Evolutionary conservation across 2,888 invertebrate species (phyloP).

Genomic region (Scaeva pyrastri): DNA sequence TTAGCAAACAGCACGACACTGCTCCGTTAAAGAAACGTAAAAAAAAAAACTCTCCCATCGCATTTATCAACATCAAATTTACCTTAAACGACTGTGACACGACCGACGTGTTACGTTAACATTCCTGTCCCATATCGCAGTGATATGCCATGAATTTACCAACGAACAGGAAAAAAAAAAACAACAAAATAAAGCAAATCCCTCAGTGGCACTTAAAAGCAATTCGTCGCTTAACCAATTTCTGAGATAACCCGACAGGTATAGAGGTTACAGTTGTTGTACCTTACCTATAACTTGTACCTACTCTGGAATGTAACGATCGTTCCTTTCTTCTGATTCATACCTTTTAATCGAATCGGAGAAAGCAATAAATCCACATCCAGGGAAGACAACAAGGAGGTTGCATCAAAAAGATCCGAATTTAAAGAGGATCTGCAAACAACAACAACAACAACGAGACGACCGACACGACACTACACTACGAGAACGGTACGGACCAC

Average conservation of each 20-base stretch:
- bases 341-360: conserved; percentile 39
- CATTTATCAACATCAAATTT: conserved; percentile 68
- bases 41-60: conserved; percentile 37
- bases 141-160: conserved; percentile 3
- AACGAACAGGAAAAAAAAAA: not conserved
- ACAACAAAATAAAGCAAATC: conserved; percentile 23
- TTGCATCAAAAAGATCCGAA: conserved; percentile 40
- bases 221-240: conserved; percentile 62
- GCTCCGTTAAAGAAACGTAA: too few species aligned
- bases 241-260: conserved; percentile 67
- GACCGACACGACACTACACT: too few species aligned
- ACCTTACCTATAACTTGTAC: too few species aligned
- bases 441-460: not conserved
- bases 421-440: conserved; percentile 67
- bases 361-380: conserved; percentile 39
- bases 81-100: conserved; percentile 64
- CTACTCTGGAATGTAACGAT: not conserved
- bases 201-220: conserved; percentile 70
- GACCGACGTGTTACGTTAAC: conserved; percentile 55
- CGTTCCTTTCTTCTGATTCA: conserved; percentile 47
- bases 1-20: conserved; percentile 68
- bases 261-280: conserved; percentile 33
- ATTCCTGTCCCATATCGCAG: conserved; percentile 34
- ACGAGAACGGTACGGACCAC: too few species aligned
- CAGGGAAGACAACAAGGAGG: not conserved